Evolutionary conservation across 2,113 vertebrate species (phyloP).

Genomic region (Lipophrys pholis): DNA sequence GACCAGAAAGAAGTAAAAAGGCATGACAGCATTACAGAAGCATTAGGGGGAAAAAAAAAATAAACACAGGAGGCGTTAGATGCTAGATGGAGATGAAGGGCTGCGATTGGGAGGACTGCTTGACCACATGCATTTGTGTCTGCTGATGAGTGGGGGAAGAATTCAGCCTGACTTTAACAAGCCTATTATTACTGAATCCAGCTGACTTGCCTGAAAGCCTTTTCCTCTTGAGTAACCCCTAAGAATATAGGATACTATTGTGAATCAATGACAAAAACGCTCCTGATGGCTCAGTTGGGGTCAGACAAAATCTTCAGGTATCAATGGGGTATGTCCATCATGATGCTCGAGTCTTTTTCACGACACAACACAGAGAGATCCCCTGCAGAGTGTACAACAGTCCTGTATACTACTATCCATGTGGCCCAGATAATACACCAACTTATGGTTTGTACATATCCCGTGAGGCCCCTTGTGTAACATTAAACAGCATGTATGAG

Average conservation of each 20-base stretch:
- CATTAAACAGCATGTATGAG: conserved; percentile 27
- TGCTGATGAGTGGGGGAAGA: conserved; percentile 24
- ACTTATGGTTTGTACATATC: conserved; percentile 12
- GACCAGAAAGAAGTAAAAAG: not conserved
- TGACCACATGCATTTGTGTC: conserved; percentile 41
- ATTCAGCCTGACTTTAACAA: conserved; percentile 48
- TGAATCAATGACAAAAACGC: conserved; percentile 42
- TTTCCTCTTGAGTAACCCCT: conserved; percentile 46
- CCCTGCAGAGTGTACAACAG: conserved; percentile 2
- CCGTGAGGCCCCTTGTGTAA: conserved; percentile 12
- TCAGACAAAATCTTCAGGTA: conserved; percentile 17
- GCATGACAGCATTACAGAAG: not conserved
- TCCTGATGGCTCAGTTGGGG: conserved; percentile 28
- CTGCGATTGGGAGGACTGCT: conserved; percentile 15
- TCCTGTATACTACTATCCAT: not conserved
- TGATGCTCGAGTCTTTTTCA: conserved; percentile 10
- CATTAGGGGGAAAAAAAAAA: conserved; percentile 7
- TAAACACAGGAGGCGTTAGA: not conserved
- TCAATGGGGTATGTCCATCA: not conserved
- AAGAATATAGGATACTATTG: conserved; percentile 58
- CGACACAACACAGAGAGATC: not conserved
- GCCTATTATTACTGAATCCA: conserved; percentile 63
- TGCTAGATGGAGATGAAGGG: conserved; percentile 27
- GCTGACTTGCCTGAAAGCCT: conserved; percentile 50
- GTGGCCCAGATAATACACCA: conserved; percentile 14